phyloP scores from a whole-genome alignment of 92 coral and sea anemone species.

The Porites rus region DNA sequence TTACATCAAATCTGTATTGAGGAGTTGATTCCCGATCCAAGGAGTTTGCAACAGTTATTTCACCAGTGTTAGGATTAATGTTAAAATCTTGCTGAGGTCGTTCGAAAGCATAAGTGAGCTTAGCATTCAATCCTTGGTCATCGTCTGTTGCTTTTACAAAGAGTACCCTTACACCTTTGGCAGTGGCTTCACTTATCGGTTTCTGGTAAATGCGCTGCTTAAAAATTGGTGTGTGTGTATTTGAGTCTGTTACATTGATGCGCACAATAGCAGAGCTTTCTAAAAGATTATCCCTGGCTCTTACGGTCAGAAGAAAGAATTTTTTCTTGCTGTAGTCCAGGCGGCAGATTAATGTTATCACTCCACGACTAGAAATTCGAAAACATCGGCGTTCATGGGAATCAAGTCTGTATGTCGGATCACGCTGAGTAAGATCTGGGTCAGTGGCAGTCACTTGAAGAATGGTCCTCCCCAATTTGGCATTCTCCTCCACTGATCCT shows the following conservation, averaged over 20 bases:
- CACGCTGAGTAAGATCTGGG: conserved; percentile 79
- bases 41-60: conserved; percentile 64
- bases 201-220: conserved; percentile 62
- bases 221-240: conserved; percentile 89
- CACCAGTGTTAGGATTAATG: conserved; percentile 75
- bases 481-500: conserved; percentile 80
- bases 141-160: conserved; percentile 82
- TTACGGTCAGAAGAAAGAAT: conserved; percentile 68
- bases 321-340: conserved; percentile 78
- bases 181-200: conserved; percentile 70
- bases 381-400: conserved; percentile 76
- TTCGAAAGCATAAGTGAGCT: conserved; percentile 79
- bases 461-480: conserved; percentile 61
- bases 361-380: conserved; percentile 76
- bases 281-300: conserved; percentile 86
- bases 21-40: conserved; percentile 78
- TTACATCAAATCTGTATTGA: conserved; percentile 76
- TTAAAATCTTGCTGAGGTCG: conserved; percentile 63
- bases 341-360: conserved; percentile 74
- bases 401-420: conserved; percentile 68
- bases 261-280: conserved; percentile 77
- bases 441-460: conserved; percentile 84
- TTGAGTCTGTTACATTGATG: conserved; percentile 86
- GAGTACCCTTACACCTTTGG: conserved; percentile 73
- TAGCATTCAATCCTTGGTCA: conserved; percentile 90